These are phyloP conservation scores for Albula glossodonta DNA, from an alignment of 2,113 vertebrate genomes.

Conservation along the genomic window DNA sequence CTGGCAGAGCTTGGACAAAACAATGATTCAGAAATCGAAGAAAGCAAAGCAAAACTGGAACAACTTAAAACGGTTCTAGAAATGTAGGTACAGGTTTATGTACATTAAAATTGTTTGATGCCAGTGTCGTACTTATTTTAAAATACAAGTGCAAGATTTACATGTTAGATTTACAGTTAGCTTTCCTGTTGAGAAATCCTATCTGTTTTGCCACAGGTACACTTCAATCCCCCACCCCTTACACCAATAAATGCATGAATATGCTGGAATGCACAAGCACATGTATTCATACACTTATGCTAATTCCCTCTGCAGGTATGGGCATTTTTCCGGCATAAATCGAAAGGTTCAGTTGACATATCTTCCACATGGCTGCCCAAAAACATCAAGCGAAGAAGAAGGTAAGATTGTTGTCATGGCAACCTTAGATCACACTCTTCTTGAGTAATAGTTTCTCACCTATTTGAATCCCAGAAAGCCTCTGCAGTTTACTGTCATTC, in stretches of 20 bases:
- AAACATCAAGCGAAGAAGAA: conserved; percentile 90
- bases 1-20: conserved; percentile 84
- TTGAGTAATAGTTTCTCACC: not conserved
- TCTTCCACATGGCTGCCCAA: conserved; percentile 88
- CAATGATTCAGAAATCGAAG: conserved; percentile 88
- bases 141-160: not conserved
- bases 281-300: not conserved
- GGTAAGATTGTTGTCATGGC: conserved; percentile 57
- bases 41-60: conserved; percentile 89
- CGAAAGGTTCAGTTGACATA: conserved; percentile 89
- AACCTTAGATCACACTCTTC: not conserved
- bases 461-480: too few species aligned
- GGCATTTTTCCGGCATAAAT: conserved; percentile 91
- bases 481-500: too few species aligned
- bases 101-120: too few species aligned
- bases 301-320: conserved; percentile 74
- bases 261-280: not conserved
- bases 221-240: not conserved
- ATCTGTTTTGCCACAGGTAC: not conserved
- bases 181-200: not conserved
- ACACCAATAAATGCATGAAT: not conserved
- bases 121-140: not conserved
- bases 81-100: conserved; percentile 70
- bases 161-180: too few species aligned
- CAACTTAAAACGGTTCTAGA: conserved; percentile 88